Conservation (phyloP, 2,113 vertebrate genomes). For the Istiophorus platypterus region DNA sequence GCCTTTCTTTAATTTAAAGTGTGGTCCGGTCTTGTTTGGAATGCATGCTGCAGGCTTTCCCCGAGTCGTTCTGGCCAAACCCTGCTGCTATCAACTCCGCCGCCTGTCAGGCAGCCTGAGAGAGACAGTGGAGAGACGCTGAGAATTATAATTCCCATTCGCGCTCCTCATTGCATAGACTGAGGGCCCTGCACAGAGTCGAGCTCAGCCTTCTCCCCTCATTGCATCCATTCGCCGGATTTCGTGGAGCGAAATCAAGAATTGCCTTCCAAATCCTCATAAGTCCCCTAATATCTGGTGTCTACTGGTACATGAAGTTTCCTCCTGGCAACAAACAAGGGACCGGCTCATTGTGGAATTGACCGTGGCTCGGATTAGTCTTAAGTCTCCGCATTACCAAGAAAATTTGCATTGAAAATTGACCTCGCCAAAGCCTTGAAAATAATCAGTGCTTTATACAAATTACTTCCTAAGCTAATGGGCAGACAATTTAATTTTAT, state of each 20-base stretch:
- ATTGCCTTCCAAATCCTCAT: conserved; percentile 45
- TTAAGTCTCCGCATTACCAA: neutral
- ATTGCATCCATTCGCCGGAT: conserved; percentile 31
- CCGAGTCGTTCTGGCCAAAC: conserved; percentile 40
- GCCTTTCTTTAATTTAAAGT: conserved; percentile 57
- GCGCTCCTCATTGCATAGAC: conserved; percentile 15
- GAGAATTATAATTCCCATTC: conserved; percentile 66
- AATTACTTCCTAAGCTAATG: conserved; percentile 34
- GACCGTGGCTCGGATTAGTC: conserved; percentile 12
- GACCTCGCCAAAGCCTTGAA: conserved; percentile 34
- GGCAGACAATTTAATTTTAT: conserved; percentile 49
- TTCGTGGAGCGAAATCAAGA: conserved; percentile 54
- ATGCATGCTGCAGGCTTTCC: conserved; percentile 63
- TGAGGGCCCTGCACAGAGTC: conserved; percentile 28
- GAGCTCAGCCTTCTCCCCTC: conserved; percentile 21
- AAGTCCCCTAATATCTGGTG: conserved; percentile 46
- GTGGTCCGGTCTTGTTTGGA: conserved; percentile 51
- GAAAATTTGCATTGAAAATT: conserved; percentile 29
- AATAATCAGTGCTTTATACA: conserved; percentile 26
- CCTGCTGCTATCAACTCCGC: conserved; percentile 52
- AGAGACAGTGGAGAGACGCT: conserved; percentile 10
- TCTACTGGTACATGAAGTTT: conserved; percentile 39
- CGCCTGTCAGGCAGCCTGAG: conserved; percentile 56
- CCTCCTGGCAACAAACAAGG: conserved; percentile 37
- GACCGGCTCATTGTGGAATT: conserved; percentile 2